A percentile compares a stretch with the other conserved stretches of the same genome.
phyloP scores from a whole-genome alignment of 2,113 vertebrate species.

The Pelusios castaneus region DNA sequence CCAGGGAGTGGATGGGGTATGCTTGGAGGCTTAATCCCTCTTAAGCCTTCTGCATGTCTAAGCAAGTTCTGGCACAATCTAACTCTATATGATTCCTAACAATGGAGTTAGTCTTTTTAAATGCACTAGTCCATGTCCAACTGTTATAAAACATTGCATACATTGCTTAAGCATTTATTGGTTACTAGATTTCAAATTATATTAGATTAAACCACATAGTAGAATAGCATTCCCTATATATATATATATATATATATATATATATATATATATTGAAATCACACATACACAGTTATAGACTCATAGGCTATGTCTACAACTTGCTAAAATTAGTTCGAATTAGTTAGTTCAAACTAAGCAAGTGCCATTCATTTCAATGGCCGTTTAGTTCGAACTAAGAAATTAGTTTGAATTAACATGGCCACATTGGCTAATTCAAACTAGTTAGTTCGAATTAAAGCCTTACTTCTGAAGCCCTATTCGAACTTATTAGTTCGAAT shows the following conservation, averaged over 20 bases:
- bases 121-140: background rate
- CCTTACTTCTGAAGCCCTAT: too few species aligned
- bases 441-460: too few species aligned
- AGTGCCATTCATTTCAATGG: too few species aligned
- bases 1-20: background rate
- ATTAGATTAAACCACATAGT: background rate
- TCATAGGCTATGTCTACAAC: too few species aligned
- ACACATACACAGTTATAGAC: background rate
- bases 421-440: too few species aligned
- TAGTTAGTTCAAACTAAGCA: too few species aligned
- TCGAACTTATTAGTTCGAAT: too few species aligned
- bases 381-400: too few species aligned
- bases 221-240: background rate
- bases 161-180: background rate
- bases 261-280: too few species aligned
- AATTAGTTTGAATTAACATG: too few species aligned
- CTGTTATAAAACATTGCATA: background rate
- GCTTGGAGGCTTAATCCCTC: background rate
- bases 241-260: background rate
- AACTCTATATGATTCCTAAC: background rate
- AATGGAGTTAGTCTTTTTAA: background rate
- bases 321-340: too few species aligned
- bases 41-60: background rate
- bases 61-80: too few species aligned
- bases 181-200: background rate